These are phyloP conservation scores for Chrysotoxum bicinctum DNA, from an alignment of 2,888 invertebrate species.

Conservation along the genomic window DNA sequence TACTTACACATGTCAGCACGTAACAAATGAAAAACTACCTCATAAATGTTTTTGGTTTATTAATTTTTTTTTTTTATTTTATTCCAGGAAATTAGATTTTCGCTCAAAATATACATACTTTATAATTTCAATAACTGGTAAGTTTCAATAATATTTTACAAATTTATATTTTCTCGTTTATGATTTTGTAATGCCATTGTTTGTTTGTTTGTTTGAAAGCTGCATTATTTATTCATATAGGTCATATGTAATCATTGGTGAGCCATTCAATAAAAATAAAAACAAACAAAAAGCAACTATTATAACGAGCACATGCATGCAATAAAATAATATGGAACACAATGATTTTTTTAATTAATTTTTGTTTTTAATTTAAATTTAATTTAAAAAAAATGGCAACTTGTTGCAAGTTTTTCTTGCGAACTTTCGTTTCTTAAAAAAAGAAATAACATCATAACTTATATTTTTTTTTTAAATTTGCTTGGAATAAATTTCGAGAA, in stretches of 20 bases:
- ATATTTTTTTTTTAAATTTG: neutral
- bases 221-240: neutral
- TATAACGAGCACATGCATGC: neutral
- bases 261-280: neutral
- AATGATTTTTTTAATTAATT: neutral
- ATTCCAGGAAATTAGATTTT: neutral
- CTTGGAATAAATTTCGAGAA: neutral
- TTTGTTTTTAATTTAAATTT: neutral
- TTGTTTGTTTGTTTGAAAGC: neutral
- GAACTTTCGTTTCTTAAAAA: neutral
- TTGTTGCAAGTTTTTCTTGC: neutral
- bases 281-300: neutral
- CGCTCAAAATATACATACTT: neutral
- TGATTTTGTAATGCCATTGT: conserved; percentile 2
- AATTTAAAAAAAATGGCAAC: conserved; percentile 9
- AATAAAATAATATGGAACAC: neutral
- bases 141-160: neutral
- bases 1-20: neutral
- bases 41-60: neutral
- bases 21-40: neutral
- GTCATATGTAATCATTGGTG: neutral
- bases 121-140: neutral
- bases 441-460: neutral
- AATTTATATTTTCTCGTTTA: neutral
- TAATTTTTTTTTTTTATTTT: neutral